phyloP scores from a whole-genome alignment of 2,888 invertebrate genomes.

The Phengaris alcon region DNA sequence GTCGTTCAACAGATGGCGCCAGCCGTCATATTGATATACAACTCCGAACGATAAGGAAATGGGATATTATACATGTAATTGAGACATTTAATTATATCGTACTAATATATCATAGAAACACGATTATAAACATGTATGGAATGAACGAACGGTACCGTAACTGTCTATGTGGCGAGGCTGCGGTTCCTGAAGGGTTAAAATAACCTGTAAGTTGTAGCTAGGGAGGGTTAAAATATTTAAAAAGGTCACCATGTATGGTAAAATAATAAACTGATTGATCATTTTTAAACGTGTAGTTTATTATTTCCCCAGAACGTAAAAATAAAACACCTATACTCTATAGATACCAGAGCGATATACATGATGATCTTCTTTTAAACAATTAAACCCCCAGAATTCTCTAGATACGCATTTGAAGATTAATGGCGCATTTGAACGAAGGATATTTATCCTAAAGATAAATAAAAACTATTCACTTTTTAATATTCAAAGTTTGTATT shows the following conservation, averaged over 20 bases:
- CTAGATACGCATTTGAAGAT: too few relatives aligned
- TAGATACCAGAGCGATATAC: constrained; percentile 60
- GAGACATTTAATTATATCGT: constrained; percentile 40
- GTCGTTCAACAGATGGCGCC: neutral
- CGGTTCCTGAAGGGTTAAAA: constrained; percentile 49
- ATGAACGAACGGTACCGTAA: constrained; percentile 57
- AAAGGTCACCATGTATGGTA: too few relatives aligned
- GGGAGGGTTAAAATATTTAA: constrained; percentile 49
- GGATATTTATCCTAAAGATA: too few relatives aligned
- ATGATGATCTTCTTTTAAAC: constrained; percentile 30
- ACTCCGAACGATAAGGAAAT: neutral
- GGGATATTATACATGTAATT: constrained; percentile 36
- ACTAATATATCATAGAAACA: constrained; percentile 25
- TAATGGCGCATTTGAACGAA: too few relatives aligned
- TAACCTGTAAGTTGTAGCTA: constrained; percentile 32
- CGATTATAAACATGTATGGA: constrained; percentile 49
- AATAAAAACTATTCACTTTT: too few relatives aligned
- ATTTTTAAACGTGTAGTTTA: neutral
- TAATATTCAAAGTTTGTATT: too few relatives aligned
- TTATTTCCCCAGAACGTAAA: too few relatives aligned
- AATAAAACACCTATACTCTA: constrained; percentile 38
- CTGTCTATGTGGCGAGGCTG: constrained; percentile 63
- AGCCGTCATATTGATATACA: constrained; percentile 15
- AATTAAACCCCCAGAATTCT: too few relatives aligned
- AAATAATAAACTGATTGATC: neutral